Evolutionary conservation across 2,888 invertebrate genomes (phyloP), one percentile per base, ranked within the genome.

Genomic region (Diplazon laetatorius): DNA sequence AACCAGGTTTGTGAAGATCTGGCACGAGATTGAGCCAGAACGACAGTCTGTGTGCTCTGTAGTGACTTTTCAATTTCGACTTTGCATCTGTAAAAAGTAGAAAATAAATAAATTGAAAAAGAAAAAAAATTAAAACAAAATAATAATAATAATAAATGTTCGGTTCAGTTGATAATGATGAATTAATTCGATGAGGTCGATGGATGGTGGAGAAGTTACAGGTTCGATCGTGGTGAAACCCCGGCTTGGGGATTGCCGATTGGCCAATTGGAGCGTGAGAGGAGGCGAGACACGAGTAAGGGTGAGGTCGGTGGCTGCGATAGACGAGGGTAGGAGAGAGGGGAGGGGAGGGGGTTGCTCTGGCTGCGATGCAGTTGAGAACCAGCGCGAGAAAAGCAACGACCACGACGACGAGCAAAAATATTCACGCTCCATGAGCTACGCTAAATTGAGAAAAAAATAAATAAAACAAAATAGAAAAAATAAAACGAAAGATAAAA

Each of bases 1-100:
- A 95, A 6, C 97, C 97, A 0, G 97, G 96, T 83, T 96, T 95
- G 89, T 97, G 97, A 30, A 97, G 93, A 88, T 98, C 98, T 37
- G 98, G 98, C 75, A 99, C 97, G 63, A 98, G 93, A 88, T 98
- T 97, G 75, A 98, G 91, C 99, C 99, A 99, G 91, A 98, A 97
- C 0, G 98, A 98, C 68, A 98, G 93, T 82, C 95, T 94, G 91
- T 98, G 98, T 1, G 98, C 98, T 82, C 98, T 94, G 92, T 98
- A 98, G 92, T 98, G 98, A 86, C 97, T 97, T 91, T 97, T 97
- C 82, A 97, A 92, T 89, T 97, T 97, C 0, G 97, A 96, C 90
- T 98, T 97, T 60, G 95, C 95, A 88, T 97, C 98, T 96, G 92
- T 9, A 91, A 91, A 82, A 82, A 62, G 16, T 55, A 25, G 35